These are phyloP conservation scores for Chloroclystis v-ata DNA, from an alignment of 2,888 invertebrate genomes.

Conservation along the genomic window DNA sequence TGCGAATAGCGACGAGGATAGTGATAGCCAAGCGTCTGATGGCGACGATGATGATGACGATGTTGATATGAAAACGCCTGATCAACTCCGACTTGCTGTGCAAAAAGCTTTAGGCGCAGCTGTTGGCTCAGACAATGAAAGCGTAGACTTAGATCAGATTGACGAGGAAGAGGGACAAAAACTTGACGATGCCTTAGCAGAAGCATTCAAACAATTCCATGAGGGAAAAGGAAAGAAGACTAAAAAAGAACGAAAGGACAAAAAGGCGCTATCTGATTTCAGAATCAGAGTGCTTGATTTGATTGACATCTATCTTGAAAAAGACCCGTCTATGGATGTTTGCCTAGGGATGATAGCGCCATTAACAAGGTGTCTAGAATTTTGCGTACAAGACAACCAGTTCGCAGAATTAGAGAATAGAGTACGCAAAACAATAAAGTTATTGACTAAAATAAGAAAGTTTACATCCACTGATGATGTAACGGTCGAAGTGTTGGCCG, in stretches of 20 bases:
- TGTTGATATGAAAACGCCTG: slow-evolving; percentile 81
- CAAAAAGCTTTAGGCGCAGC: slow-evolving; percentile 83
- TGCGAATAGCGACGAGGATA: slow-evolving; percentile 48
- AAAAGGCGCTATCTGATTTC: slow-evolving; percentile 83
- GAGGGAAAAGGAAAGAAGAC: slow-evolving; percentile 72
- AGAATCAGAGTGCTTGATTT: slow-evolving; percentile 86
- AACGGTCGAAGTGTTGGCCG: slow-evolving; percentile 70
- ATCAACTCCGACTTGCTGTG: slow-evolving; percentile 83
- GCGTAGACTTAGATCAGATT: slow-evolving; percentile 85
- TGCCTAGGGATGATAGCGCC: slow-evolving; percentile 84
- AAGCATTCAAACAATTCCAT: slow-evolving; percentile 83
- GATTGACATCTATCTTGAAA: slow-evolving; percentile 84
- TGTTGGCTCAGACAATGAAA: slow-evolving; percentile 81
- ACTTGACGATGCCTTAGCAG: slow-evolving; percentile 84
- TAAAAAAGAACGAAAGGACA: slow-evolving; percentile 79
- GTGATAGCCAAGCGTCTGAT: slow-evolving; percentile 49
- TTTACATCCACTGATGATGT: slow-evolving; percentile 78
- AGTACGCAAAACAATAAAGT: slow-evolving; percentile 80
- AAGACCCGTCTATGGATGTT: slow-evolving; percentile 82
- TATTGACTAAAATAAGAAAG: slow-evolving; percentile 78
- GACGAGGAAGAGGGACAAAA: slow-evolving; percentile 86
- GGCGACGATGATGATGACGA: slow-evolving; percentile 75
- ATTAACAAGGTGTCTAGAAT: slow-evolving; percentile 82
- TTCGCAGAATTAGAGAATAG: slow-evolving; percentile 82
- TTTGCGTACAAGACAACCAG: slow-evolving; percentile 82